Evolutionary conservation across 1,140 invertebrate species (phyloP).

Genomic region (Chionoecetes opilio): DNA sequence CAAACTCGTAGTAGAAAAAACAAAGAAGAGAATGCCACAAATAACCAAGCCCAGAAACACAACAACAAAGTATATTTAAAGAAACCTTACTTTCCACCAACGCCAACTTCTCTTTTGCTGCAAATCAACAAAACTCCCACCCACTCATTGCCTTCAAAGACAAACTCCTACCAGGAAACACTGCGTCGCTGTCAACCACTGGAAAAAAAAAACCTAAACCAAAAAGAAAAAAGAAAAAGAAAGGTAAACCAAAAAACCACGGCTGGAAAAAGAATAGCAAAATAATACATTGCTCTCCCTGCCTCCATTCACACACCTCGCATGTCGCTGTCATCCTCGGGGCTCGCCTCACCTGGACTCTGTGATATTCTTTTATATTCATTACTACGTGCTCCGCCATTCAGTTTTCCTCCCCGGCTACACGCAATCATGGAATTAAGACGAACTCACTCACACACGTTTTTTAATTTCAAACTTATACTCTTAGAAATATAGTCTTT

Average conservation of each 20-base stretch:
- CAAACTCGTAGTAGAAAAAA: neutral
- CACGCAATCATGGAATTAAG: too few species aligned
- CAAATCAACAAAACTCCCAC: neutral
- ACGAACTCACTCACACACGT: too few species aligned
- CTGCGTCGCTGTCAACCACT: neutral
- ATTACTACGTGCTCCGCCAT: too few species aligned
- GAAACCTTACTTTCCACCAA: neutral
- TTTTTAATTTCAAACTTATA: too few species aligned
- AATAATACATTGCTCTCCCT: too few species aligned
- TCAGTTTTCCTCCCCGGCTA: too few species aligned
- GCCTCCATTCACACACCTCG: too few species aligned
- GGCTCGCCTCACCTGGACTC: too few species aligned
- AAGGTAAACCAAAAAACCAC: neutral
- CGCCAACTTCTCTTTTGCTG: neutral
- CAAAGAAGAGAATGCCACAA: neutral
- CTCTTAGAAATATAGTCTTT: too few species aligned
- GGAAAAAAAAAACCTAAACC: neutral
- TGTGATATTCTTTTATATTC: too few species aligned
- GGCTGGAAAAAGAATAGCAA: neutral
- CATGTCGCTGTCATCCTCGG: too few species aligned
- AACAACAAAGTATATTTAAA: slow-evolving; percentile 11
- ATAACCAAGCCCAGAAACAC: neutral
- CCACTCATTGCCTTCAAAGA: neutral
- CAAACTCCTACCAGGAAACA: neutral
- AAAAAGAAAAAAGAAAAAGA: neutral